Evolutionary conservation across 2,797 vertebrate genomes (phyloP), one percentile per base, ranked within the genome.

Genomic region (Todus mexicanus): DNA sequence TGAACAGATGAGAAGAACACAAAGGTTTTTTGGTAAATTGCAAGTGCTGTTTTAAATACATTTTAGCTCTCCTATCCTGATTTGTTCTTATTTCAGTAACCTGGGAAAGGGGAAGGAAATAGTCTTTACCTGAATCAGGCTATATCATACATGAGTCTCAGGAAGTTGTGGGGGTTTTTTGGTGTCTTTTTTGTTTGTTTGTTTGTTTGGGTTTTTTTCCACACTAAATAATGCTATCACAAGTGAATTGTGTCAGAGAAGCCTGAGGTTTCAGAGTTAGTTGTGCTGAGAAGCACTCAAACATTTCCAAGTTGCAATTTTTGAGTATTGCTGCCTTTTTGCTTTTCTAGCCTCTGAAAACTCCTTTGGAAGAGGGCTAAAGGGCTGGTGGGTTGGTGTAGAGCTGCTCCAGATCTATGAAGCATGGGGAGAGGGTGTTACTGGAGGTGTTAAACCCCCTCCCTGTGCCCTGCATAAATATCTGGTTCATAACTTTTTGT

Each of bases 31-130:
- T 80, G 90, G 91, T 92, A 90, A 93, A 57, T 66, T 69, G 9
- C 13, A 87, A 80, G 50, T 77, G 48, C 47, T 87, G 38, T 87
- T 95, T 94, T 83, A 94, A 94, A 93, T 94, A 90, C 16, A 89
- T 76, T 84, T 92, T 84, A 71, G 64, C 61, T 92, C 74, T 94
- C 78, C 45, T 90, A 47, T 42, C 10, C 10, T 87, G 60, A 71
- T 82, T 59, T 54, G n/a, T n/a, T 82, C 23, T 87, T 76, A 74
- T 65, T 94, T 72, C 0, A 9, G n/a, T 21, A 40, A 27, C 48
- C 40, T 79, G 66, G 40, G 68, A 61, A 90, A 59, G 43, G 35
- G 48, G 51, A 84, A 82, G 43, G 73, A 50, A 73, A 84, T 1
- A 43, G 12, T 40, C n/a, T 63, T 65, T 40, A 60, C 27, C 7